A percentile compares a stretch with the other conserved stretches of the same genome.
These are phyloP conservation scores for Micoletzkya japonica DNA, from an alignment of 2,888 invertebrate genomes.

Conservation along the genomic window DNA sequence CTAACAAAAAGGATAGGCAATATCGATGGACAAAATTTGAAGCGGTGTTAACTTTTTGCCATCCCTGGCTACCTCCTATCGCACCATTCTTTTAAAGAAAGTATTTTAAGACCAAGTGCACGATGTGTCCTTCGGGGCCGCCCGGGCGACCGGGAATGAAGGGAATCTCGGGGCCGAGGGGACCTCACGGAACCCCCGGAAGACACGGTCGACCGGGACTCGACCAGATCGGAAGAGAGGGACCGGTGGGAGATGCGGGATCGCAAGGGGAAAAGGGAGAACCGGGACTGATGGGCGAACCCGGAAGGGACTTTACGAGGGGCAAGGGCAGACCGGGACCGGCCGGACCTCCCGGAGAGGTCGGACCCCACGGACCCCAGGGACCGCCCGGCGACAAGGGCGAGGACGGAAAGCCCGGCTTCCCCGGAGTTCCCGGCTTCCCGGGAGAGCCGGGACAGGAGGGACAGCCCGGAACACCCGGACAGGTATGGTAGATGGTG, in stretches of 20 bases:
- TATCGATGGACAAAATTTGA: no score
- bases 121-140: constrained; percentile 6
- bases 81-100: background rate
- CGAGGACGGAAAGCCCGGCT: constrained; percentile 7
- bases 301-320: background rate
- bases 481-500: no score
- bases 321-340: constrained; percentile 17
- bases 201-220: background rate
- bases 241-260: constrained; percentile 14
- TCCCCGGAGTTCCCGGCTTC: constrained; percentile 18
- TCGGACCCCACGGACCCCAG: constrained; percentile 6
- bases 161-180: background rate
- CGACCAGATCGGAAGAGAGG: background rate
- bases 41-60: background rate
- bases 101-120: constrained; percentile 4
- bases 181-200: constrained; percentile 6
- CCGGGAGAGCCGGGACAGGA: constrained; percentile 11
- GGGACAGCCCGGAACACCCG: constrained; percentile 20
- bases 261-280: background rate
- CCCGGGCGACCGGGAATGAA: constrained; percentile 22
- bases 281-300: background rate
- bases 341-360: background rate
- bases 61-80: background rate
- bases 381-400: constrained; percentile 10
- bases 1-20: no score